phyloP scores from a whole-genome alignment of 2,113 vertebrate genomes.

The Platycercus adscitus region DNA sequence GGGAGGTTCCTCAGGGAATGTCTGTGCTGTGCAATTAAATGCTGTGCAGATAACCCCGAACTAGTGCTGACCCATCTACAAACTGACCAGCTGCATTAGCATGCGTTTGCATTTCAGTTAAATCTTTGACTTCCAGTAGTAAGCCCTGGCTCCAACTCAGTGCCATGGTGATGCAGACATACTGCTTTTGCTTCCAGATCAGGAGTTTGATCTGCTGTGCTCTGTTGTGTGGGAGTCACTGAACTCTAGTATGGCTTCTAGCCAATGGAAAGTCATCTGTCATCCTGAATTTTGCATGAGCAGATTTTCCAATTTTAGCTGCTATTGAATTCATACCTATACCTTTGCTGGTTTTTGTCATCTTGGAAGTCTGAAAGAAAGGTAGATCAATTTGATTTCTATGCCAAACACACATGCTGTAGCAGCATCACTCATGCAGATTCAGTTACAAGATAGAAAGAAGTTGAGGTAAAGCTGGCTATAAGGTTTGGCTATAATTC shows the following conservation, averaged over 20 bases:
- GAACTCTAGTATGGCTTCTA: background rate
- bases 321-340: background rate
- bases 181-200: background rate
- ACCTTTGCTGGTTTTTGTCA: background rate
- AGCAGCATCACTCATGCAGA: background rate
- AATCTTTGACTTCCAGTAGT: background rate
- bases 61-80: background rate
- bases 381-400: background rate
- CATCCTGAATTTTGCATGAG: background rate
- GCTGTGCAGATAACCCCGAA: background rate
- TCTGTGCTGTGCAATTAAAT: background rate
- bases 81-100: background rate
- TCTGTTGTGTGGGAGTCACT: constrained; percentile 1
- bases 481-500: background rate
- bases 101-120: background rate
- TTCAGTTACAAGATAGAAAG: background rate
- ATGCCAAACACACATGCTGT: background rate
- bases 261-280: background rate
- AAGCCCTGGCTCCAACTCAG: background rate
- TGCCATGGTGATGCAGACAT: background rate
- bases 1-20: background rate
- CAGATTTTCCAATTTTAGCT: background rate
- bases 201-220: background rate
- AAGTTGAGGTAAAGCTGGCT: background rate
- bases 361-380: background rate